A percentile compares a stretch with the other conserved stretches of the same genome.
Evolutionary conservation across 1,140 invertebrate genomes (phyloP).

Genomic region (Paraescarpia echinospica): DNA sequence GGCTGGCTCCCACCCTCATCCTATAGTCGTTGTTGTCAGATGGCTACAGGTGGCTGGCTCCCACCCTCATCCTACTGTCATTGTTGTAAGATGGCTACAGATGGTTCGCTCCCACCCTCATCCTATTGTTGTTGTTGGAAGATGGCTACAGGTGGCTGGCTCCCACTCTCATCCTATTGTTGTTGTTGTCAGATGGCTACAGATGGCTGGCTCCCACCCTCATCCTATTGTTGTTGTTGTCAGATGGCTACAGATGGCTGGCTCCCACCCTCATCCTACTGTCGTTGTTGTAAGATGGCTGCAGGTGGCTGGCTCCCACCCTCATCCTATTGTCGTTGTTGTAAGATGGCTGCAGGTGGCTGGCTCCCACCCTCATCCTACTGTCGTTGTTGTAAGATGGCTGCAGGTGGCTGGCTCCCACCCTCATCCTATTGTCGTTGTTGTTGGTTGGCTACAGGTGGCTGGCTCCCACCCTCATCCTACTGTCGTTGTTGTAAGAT

Average conservation of each 20-base stretch:
- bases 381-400: slow-evolving; percentile 55
- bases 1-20: slow-evolving; percentile 71
- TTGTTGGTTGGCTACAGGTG: slow-evolving; percentile 60
- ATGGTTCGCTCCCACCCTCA: slow-evolving; percentile 72
- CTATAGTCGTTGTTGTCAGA: slow-evolving; percentile 54
- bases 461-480: slow-evolving; percentile 69
- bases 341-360: slow-evolving; percentile 62
- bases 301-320: slow-evolving; percentile 69
- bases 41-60: slow-evolving; percentile 65
- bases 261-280: slow-evolving; percentile 67
- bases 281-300: slow-evolving; percentile 51
- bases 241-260: slow-evolving; percentile 64
- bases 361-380: slow-evolving; percentile 69
- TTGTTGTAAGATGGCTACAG: slow-evolving; percentile 55
- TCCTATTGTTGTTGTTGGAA: slow-evolving; percentile 54
- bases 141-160: slow-evolving; percentile 65
- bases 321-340: slow-evolving; percentile 60
- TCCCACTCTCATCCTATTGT: slow-evolving; percentile 65
- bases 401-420: slow-evolving; percentile 67
- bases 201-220: slow-evolving; percentile 72
- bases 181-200: slow-evolving; percentile 56
- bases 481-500: slow-evolving; percentile 54
- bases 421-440: slow-evolving; percentile 63
- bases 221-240: slow-evolving; percentile 49
- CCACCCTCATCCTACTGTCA: slow-evolving; percentile 66